Conservation (phyloP, 2,888 invertebrate genomes). For the Diaprepes abbreviatus region DNA sequence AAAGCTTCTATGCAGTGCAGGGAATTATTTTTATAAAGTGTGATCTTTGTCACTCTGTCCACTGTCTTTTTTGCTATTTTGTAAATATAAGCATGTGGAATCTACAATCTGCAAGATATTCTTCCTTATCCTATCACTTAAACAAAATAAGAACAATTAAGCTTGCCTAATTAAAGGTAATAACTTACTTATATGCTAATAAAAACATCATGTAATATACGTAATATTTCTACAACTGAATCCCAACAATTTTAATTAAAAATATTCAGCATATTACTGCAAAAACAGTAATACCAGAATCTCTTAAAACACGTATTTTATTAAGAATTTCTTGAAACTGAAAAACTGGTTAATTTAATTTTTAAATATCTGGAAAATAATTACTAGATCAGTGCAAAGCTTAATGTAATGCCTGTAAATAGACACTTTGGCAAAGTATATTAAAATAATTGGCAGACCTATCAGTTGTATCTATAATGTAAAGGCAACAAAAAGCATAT, state of each 20-base stretch:
- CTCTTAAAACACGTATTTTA: slow-evolving; percentile 11
- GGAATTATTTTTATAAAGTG: too few relatives aligned
- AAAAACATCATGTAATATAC: too few relatives aligned
- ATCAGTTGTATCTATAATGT: background rate
- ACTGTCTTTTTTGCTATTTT: too few relatives aligned
- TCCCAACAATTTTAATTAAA: background rate
- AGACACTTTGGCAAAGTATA: background rate
- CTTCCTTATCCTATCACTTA: too few relatives aligned
- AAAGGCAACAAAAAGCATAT: background rate
- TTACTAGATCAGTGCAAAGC: slow-evolving; percentile 11
- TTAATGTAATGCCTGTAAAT: background rate
- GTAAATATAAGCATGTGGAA: too few relatives aligned
- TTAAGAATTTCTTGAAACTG: slow-evolving; percentile 10
- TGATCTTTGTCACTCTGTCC: too few relatives aligned
- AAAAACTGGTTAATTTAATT: slow-evolving; percentile 15
- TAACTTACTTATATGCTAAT: too few relatives aligned
- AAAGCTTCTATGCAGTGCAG: too few relatives aligned
- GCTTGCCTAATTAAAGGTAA: too few relatives aligned
- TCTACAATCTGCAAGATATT: too few relatives aligned
- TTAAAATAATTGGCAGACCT: background rate
- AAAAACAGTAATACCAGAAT: background rate
- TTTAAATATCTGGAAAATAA: slow-evolving; percentile 9
- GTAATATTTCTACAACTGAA: background rate
- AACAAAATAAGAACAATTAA: too few relatives aligned
- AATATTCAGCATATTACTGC: background rate